phyloP scores from a whole-genome alignment of 2,888 invertebrate genomes.

The Dynastes grantii region DNA sequence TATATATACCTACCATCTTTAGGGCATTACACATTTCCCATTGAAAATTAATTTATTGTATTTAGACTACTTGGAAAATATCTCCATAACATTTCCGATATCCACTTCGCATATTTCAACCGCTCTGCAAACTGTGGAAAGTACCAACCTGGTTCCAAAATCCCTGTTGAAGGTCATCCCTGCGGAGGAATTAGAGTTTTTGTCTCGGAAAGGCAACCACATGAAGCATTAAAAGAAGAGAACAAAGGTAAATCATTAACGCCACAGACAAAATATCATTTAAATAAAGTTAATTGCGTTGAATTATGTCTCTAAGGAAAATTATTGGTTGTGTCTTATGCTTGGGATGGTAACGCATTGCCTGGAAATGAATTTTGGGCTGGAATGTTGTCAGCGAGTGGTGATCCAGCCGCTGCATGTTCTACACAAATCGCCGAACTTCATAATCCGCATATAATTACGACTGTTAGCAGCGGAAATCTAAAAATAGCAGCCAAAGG shows the following conservation, averaged over 20 bases:
- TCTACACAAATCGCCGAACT: constrained; percentile 76
- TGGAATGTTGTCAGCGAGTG: constrained; percentile 73
- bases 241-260: constrained; percentile 49
- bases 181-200: constrained; percentile 58
- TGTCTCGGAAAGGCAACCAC: constrained; percentile 66
- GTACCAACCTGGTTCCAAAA: constrained; percentile 51
- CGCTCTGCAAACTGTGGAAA: constrained; percentile 53
- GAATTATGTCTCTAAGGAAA: constrained; percentile 60
- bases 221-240: constrained; percentile 63
- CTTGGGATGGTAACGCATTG: constrained; percentile 82
- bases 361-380: constrained; percentile 85
- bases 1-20: no score
- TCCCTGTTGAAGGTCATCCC: constrained; percentile 54
- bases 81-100: constrained; percentile 57
- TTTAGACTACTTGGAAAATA: constrained; percentile 53
- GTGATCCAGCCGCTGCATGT: constrained; percentile 78
- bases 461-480: constrained; percentile 71
- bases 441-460: constrained; percentile 76
- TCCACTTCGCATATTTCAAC: constrained; percentile 61
- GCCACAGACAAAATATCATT: no score
- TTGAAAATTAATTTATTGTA: not conserved
- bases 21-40: no score
- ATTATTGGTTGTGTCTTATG: constrained; percentile 78
- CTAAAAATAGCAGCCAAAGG: constrained; percentile 71
- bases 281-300: not conserved